phyloP scores from a whole-genome alignment of 2,113 vertebrate genomes.

The Myrmecophaga tridactyla region DNA sequence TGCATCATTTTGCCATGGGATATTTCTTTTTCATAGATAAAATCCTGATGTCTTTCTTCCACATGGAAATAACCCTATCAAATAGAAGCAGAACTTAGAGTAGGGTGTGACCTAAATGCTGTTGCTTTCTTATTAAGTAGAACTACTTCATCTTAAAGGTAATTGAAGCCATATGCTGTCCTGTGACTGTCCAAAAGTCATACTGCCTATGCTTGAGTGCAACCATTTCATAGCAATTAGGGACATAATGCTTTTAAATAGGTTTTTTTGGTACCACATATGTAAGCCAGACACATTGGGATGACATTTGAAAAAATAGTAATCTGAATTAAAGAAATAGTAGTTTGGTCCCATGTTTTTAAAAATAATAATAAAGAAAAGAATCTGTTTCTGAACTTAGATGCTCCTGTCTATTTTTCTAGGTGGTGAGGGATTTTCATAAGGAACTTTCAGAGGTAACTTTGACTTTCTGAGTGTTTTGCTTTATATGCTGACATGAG shows the following conservation, averaged over 20 bases:
- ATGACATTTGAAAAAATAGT: not conserved
- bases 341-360: not conserved
- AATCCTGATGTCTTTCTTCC: not conserved
- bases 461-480: conserved; percentile 69
- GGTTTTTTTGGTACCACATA: not conserved
- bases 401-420: conserved; percentile 31
- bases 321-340: conserved; percentile 26
- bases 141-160: conserved; percentile 1
- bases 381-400: not conserved
- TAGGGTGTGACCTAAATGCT: not conserved
- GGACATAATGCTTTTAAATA: conserved; percentile 4
- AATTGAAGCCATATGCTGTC: not conserved
- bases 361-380: too few species aligned
- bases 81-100: not conserved
- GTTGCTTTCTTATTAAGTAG: not conserved
- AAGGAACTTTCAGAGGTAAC: conserved; percentile 61
- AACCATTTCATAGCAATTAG: conserved; percentile 16
- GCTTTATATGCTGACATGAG: conserved; percentile 65
- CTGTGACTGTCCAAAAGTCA: not conserved
- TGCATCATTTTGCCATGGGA: not conserved
- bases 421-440: conserved; percentile 23
- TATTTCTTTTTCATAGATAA: not conserved
- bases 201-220: not conserved
- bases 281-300: not conserved
- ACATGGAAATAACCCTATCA: not conserved